Conservation (phyloP, 2,113 vertebrate genomes). For the Nothoprocta pentlandii region DNA sequence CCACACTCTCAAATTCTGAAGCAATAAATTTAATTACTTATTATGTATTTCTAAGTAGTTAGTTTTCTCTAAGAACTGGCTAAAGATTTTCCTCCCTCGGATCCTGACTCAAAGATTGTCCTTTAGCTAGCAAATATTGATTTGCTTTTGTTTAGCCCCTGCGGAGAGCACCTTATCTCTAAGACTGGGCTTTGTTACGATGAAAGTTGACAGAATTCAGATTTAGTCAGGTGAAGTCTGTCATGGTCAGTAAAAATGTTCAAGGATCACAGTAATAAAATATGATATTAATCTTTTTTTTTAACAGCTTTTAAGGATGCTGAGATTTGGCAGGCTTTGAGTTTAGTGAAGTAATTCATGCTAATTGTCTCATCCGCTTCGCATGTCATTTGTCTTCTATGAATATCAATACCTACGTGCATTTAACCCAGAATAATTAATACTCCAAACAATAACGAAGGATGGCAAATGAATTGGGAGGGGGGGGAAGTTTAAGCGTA, state of each 20-base stretch:
- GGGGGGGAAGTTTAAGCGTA: not conserved
- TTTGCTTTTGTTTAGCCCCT: conserved; percentile 67
- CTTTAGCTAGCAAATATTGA: conserved; percentile 72
- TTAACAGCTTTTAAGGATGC: conserved; percentile 14
- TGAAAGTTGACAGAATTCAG: conserved; percentile 73
- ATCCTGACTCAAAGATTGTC: conserved; percentile 60
- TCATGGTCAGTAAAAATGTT: conserved; percentile 44
- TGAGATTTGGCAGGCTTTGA: not conserved
- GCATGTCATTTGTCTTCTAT: conserved; percentile 10
- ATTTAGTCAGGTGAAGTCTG: conserved; percentile 65
- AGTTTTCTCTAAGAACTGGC: conserved; percentile 54
- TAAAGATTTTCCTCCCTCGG: conserved; percentile 57
- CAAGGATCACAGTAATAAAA: conserved; percentile 46
- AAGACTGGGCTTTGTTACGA: conserved; percentile 43
- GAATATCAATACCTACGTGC: conserved; percentile 37
- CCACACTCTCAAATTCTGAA: conserved; percentile 38
- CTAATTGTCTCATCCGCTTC: conserved; percentile 41
- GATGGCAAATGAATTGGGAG: not conserved
- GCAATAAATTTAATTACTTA: conserved; percentile 59
- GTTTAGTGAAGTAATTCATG: conserved; percentile 46
- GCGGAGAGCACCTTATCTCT: conserved; percentile 64
- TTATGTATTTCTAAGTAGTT: conserved; percentile 62
- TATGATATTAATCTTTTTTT: not conserved
- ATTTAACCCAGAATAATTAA: conserved; percentile 59
- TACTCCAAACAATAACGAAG: conserved; percentile 6